A percentile compares a stretch with the other conserved stretches of the same genome.
Evolutionary conservation across 2,113 vertebrate genomes (phyloP).

Genomic region (cat (Felis catus)): DNA sequence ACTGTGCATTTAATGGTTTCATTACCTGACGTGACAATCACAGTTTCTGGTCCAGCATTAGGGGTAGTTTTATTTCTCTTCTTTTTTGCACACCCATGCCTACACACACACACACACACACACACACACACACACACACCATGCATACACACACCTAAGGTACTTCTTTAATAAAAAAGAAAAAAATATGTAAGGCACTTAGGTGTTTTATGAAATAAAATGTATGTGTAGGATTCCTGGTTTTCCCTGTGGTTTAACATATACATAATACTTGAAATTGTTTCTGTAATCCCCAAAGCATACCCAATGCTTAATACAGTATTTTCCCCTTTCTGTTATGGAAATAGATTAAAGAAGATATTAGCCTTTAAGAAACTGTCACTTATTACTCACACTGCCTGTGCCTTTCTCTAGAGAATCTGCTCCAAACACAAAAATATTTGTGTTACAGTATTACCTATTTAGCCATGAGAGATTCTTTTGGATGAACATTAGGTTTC

Average conservation of each 20-base stretch:
- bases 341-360: constrained; percentile 91
- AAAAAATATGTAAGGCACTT: constrained; percentile 82
- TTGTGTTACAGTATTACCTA: constrained; percentile 85
- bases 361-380: constrained; percentile 91
- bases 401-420: constrained; percentile 82
- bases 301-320: constrained; percentile 84
- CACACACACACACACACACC: constrained; percentile 53
- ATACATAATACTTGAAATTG: constrained; percentile 86
- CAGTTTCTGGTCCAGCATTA: constrained; percentile 83
- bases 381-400: constrained; percentile 86
- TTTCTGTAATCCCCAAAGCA: constrained; percentile 89
- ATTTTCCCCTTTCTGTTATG: constrained; percentile 84
- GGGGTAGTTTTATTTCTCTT: constrained; percentile 79
- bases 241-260: constrained; percentile 83
- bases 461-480: constrained; percentile 85
- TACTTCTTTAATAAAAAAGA: constrained; percentile 81
- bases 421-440: constrained; percentile 86
- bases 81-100: constrained; percentile 40
- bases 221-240: constrained; percentile 74
- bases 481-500: constrained; percentile 77
- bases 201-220: constrained; percentile 84
- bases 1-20: constrained; percentile 97
- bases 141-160: constrained; percentile 51
- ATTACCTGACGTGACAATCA: constrained; percentile 96
- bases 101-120: constrained; percentile 49